Base-by-base conservation (phyloP, 2,888 invertebrate species). In the Abrostola tripartita region DNA sequence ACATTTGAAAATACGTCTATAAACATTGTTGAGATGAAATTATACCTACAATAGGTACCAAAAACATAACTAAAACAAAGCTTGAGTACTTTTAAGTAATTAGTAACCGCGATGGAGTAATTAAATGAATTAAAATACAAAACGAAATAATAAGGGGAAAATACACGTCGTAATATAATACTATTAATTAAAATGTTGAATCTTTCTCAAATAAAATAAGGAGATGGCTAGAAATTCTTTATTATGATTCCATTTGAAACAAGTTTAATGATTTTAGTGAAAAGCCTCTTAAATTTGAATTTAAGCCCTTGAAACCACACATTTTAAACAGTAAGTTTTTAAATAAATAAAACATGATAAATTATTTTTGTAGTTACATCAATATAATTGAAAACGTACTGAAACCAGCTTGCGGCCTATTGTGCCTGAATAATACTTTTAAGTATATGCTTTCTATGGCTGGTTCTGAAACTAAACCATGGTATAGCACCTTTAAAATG, bases 171-270 rank as follows among this genome's bases (percentile, higher is more conserved):
- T 50, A 37, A 50, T 49, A 53, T 63, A 24, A 10, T 44, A 14
- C 44, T 24, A 47, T 47, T 47, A 58, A 58, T 53, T 58, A 53
- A 53, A 49, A 37, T 11, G 8, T 37, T 11, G 36, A 56, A 61
- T 12, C 8, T 47, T 7, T 5, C 24, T 0, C 11, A 24, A 41
- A 42, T 40, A 52, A 37, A 60, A 37, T n/a, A 0, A 52, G 35
- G 14, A 8, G 40, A 53, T 12, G 44, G 24, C 35, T 37, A 14
- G 9, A 11, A 60, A 56, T 54, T 42, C 52, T 60, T 59, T 74
- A 54, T 71, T 71, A 59, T 65, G 54, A 56, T 65, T 73, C 40
- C 56, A 74, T 74, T 71, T 74, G 37, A 9, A 64, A 51, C 59
- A 56, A 71, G 10, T 47, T 47, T 24, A 47, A 57, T 64, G 56